Evolutionary conservation across 2,888 invertebrate species (phyloP), one percentile per base, ranked within the genome.

Genomic region (Platerodrilus igneus): DNA sequence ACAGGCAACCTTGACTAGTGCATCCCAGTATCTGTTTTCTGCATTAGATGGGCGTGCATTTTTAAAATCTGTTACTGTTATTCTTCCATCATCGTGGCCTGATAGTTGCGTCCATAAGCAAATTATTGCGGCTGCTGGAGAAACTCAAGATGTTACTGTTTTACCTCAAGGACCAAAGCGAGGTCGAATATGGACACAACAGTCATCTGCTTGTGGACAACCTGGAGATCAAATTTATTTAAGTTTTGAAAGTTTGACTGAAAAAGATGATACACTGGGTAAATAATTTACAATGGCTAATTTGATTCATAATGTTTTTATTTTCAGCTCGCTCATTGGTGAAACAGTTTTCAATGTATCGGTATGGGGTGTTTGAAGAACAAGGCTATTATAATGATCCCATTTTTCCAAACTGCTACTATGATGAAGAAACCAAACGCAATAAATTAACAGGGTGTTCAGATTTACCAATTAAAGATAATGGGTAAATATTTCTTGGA

Each of bases 351-450:
- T 76, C 77, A 3, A 80, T 78, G 64, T 79, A 77, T 55, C 73
- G 81, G 1, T 83, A 80, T 64, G 82, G 82, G 2, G 74, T 81
- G 3, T 82, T 80, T 59, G 80, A 81, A 51, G 81, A 81, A 59
- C 73, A 75, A 42, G 79, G 80, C 1, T 78, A 72, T 55, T 63
- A 64, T 22, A 71, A 70, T 28, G 79, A 79, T 57, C 69, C 71
- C 1, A 69, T 77, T 19, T 78, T 78, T 56, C 78, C 79, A 1
- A 63, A 69, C 40, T 77, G 75, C 51, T 76, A 75, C 41, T 66
- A 64, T 40, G 67, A 68, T 43, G 69, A 67, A 41, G 66, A 67
- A 33, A 55, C 48, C 3, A 63, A 60, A 41, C 53, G 56, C 35
- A 56, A 63, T 23, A 67, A 67, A 56, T 62, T 74, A 5, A 74